Evolutionary conservation across 2,113 vertebrate species (phyloP).

Genomic region (Actenoides hombroni): DNA sequence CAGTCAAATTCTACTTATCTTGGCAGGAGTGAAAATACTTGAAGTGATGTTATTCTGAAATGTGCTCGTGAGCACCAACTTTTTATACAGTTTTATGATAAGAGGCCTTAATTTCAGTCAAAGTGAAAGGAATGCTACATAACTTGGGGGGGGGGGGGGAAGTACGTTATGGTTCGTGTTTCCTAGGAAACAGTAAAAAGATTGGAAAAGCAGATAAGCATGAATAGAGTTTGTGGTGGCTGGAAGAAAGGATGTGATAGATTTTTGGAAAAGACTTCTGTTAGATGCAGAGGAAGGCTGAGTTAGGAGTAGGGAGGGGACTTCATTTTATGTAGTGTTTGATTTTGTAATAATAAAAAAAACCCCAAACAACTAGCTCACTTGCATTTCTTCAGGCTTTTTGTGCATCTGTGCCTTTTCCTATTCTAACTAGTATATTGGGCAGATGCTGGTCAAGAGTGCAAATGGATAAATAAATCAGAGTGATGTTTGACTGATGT

Average conservation of each 20-base stretch:
- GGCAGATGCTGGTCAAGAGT: background rate
- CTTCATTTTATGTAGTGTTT: background rate
- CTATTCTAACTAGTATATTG: background rate
- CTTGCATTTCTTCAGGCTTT: background rate
- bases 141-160: rapidly evolving
- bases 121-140: background rate
- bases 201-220: background rate
- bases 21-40: background rate
- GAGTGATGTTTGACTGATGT: background rate
- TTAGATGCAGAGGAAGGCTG: background rate
- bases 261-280: background rate
- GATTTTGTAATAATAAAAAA: background rate
- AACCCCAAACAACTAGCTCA: background rate
- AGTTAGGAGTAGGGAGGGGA: background rate
- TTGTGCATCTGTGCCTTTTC: background rate
- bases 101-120: background rate
- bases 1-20: background rate
- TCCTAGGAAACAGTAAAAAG: background rate
- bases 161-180: background rate
- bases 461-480: background rate
- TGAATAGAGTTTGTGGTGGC: background rate
- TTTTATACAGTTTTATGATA: background rate
- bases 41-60: background rate
- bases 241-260: background rate
- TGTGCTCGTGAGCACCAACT: background rate